Base-by-base conservation (phyloP, 2,888 invertebrate species). In the Trachelus tabidus region DNA sequence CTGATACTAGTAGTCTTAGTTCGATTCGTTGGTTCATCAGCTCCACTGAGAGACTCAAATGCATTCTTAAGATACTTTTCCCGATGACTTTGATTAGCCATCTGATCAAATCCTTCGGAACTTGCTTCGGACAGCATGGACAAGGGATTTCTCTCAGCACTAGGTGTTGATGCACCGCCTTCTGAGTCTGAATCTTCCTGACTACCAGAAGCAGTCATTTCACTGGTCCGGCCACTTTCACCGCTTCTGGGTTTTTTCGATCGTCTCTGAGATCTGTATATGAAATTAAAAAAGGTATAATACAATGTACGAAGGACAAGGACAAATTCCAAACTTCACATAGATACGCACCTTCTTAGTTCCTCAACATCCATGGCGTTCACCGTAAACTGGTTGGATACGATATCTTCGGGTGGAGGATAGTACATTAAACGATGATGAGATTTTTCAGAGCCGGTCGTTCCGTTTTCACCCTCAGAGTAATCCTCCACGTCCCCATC, bases 291-390 rank as follows among this genome's bases (percentile, higher is more conserved):
- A 68, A 34, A 12, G 71, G 12, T 34, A 6, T n/a, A 31, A 15
- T 75, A 31, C 12, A 40, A 76, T 33, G n/a, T 73, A 71, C 37
- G 75, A 86, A 79, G 34, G 86, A 82, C 30, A 83, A 78, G 82
- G 82, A 4, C 15, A 56, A 76, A 12, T 37, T 56, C 3, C 34
- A 71, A 73, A 33, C 35, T 73, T 33, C 37, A 68, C 34, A 34
- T 40, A 23, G 34, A 71, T 3, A 75, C 79, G 30, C 69, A 96
- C 91, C 95, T 95, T 1, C 97, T 93, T 79, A 97, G 92, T 88
- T 97, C 97, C 68, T 96, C 96, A 1, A 95, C 96, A 88, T 97
- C 97, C 94, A 97, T 97, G 77, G 97, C 97, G 88, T 96, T 97
- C 69, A 97, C 96, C 87, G 96, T 96, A 89, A 96, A 97, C 87